Conservation (phyloP, 2,888 invertebrate species). For the Diaperis boleti region DNA sequence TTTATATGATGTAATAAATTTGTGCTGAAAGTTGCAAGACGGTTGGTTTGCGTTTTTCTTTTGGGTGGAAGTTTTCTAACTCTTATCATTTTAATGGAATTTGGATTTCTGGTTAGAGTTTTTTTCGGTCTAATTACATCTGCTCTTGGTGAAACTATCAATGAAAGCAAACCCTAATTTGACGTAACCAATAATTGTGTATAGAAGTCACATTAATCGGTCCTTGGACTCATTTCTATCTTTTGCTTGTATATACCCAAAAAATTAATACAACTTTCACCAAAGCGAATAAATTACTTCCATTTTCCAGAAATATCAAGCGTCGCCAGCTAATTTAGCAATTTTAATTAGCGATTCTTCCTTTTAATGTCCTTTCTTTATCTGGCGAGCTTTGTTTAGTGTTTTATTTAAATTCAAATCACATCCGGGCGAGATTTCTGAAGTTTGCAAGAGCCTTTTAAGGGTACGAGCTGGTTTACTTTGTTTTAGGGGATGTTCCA, state of each 20-base stretch:
- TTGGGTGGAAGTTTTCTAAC: background rate
- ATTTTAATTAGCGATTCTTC: conserved; percentile 37
- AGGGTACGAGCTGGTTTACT: conserved; percentile 33
- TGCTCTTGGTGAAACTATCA: too few relatives aligned
- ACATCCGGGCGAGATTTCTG: conserved; percentile 42
- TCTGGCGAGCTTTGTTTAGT: conserved; percentile 35
- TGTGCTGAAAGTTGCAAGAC: conserved; percentile 3
- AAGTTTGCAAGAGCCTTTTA: conserved; percentile 37
- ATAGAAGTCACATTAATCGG: too few relatives aligned
- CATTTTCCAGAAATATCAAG: conserved; percentile 17
- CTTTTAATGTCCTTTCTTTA: conserved; percentile 34
- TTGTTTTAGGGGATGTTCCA: conserved; percentile 37
- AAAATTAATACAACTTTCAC: background rate
- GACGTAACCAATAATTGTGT: too few relatives aligned
- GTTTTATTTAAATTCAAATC: conserved; percentile 47
- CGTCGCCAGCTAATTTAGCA: conserved; percentile 24
- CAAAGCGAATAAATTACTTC: background rate
- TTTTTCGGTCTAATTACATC: background rate
- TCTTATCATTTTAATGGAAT: background rate
- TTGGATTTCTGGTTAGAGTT: background rate
- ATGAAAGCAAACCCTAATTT: too few relatives aligned
- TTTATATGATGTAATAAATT: conserved; percentile 17
- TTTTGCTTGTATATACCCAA: too few relatives aligned
- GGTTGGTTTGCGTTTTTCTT: background rate
- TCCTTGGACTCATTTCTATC: too few relatives aligned